A percentile compares a stretch with the other conserved stretches of the same genome.
These are phyloP conservation scores for Heliconius hewitsoni DNA, from an alignment of 1,140 invertebrate genomes.

Conservation along the genomic window DNA sequence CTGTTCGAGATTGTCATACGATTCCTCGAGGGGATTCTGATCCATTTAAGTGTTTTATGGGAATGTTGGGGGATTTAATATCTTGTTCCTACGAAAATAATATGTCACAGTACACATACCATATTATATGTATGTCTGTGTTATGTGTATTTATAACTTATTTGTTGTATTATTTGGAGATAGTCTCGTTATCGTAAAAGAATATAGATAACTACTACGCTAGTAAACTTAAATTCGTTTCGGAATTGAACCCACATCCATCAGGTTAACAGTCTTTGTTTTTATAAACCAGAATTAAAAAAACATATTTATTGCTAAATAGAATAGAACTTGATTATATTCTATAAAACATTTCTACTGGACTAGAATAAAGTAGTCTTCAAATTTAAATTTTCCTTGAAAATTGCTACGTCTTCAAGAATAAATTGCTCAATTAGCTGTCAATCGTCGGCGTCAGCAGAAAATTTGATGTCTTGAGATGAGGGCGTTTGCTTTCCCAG, in stretches of 20 bases:
- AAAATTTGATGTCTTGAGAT: not conserved
- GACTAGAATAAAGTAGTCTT: not conserved
- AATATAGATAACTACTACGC: no score
- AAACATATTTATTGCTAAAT: no score
- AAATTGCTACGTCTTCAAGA: not conserved
- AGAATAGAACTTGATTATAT: no score
- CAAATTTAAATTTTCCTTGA: not conserved
- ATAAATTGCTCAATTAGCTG: constrained; percentile 10
- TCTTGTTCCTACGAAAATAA: constrained; percentile 12
- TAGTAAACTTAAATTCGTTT: no score
- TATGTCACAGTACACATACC: not conserved
- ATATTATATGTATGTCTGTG: not conserved
- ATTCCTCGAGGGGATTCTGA: not conserved
- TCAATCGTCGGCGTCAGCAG: constrained; percentile 6
- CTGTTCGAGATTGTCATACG: constrained; percentile 6
- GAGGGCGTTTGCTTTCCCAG: not conserved
- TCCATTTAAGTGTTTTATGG: constrained; percentile 8
- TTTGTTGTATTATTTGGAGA: no score
- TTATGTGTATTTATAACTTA: not conserved
- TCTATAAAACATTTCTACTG: no score
- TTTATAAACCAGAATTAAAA: no score
- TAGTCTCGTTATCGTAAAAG: no score
- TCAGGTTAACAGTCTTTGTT: no score
- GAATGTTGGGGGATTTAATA: constrained; percentile 8
- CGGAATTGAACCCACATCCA: no score